Evolutionary conservation across 2,113 vertebrate genomes (phyloP).

Genomic region (Oenanthe melanoleuca): DNA sequence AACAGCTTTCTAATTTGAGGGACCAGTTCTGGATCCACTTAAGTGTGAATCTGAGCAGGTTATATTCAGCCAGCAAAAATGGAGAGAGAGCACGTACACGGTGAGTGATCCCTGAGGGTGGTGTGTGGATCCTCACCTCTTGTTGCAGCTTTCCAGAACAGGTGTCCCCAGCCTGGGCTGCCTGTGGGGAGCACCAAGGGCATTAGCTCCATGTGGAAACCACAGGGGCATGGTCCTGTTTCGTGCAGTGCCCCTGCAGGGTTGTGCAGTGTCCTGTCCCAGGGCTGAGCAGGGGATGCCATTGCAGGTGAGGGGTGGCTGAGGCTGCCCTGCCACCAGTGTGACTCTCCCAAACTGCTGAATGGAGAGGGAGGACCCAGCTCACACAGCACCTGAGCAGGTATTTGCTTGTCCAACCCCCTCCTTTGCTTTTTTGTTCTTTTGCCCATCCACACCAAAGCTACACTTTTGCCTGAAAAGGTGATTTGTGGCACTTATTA

Average conservation of each 20-base stretch:
- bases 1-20: background rate
- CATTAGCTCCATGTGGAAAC: background rate
- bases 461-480: background rate
- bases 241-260: background rate
- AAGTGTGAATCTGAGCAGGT: background rate
- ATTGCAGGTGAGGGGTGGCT: accelerated
- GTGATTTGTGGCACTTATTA: background rate
- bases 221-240: accelerated
- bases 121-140: background rate
- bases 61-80: background rate
- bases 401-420: background rate
- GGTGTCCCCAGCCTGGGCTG: background rate
- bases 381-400: background rate
- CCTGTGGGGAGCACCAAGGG: background rate
- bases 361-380: background rate
- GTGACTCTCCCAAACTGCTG: background rate
- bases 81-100: background rate
- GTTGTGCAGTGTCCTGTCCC: background rate
- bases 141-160: background rate
- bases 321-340: background rate
- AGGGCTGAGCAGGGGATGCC: accelerated
- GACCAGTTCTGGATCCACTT: background rate
- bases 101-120: background rate
- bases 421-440: background rate
- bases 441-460: background rate